Conservation (phyloP, 92 coral and sea anemone genomes). For the Porites rus region DNA sequence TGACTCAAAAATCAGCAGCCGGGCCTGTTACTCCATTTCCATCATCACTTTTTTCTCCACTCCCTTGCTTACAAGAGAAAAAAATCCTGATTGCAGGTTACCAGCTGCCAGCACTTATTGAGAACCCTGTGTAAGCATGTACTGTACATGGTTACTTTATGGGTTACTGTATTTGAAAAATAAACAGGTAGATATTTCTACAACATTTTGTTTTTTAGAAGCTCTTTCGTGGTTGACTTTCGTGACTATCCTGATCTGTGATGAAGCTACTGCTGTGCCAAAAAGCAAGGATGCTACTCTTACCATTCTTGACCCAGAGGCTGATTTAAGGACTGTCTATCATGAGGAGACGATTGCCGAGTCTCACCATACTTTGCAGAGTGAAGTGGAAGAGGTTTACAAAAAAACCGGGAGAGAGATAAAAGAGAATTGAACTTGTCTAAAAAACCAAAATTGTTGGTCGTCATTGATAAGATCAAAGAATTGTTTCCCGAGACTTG, state of each 20-base stretch:
- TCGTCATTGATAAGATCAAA: not conserved
- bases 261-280: not conserved
- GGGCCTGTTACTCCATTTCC: too few relatives aligned
- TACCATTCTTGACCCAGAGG: not conserved
- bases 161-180: not conserved
- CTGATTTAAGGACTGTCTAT: not conserved
- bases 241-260: not conserved
- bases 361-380: not conserved
- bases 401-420: not conserved
- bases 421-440: constrained; percentile 1
- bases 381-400: not conserved
- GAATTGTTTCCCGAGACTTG: constrained; percentile 1
- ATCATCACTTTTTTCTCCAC: too few relatives aligned
- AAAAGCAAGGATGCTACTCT: not conserved
- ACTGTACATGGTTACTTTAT: not conserved
- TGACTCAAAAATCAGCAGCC: not conserved
- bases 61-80: too few relatives aligned
- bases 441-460: not conserved
- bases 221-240: not conserved
- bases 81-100: too few relatives aligned
- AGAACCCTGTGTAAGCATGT: too few relatives aligned
- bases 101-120: not conserved
- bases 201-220: not conserved
- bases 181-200: not conserved
- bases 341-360: not conserved